These are phyloP conservation scores for Halisarca cf. caerulea DNA, from an alignment of 37 sponge, comb jelly and placozoan genomes.

Conservation along the genomic window DNA sequence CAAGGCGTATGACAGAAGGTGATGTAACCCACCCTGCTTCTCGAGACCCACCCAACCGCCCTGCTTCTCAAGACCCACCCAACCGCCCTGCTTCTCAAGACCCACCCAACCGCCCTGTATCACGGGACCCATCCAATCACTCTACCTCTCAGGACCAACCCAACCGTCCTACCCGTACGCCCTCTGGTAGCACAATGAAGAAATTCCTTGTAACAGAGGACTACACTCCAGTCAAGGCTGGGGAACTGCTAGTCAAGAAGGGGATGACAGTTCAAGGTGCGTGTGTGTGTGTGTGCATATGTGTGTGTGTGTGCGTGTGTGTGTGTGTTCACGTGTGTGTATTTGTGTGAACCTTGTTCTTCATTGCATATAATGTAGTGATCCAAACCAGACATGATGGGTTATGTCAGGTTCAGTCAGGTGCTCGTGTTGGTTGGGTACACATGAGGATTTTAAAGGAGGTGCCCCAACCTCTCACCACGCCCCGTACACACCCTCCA, in stretches of 20 bases:
- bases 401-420: constrained; percentile 5
- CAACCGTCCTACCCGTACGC: background rate
- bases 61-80: too few relatives aligned
- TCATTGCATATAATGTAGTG: background rate
- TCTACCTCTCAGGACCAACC: constrained; percentile 31
- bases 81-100: too few relatives aligned
- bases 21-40: too few relatives aligned
- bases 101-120: too few relatives aligned
- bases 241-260: constrained; percentile 46
- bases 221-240: constrained; percentile 36
- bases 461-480: background rate
- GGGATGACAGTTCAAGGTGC: constrained; percentile 68
- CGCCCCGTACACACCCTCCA: too few relatives aligned
- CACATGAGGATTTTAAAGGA: background rate
- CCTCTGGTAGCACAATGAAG: background rate
- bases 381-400: background rate
- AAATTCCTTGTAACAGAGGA: constrained; percentile 49
- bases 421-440: background rate
- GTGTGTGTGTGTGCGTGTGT: background rate
- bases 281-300: background rate
- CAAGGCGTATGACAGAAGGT: too few relatives aligned
- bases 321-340: background rate
- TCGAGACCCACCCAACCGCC: too few relatives aligned
- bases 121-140: too few relatives aligned
- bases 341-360: background rate